Evolutionary conservation across 2,113 vertebrate species (phyloP).

Genomic region (Plecotus auritus): DNA sequence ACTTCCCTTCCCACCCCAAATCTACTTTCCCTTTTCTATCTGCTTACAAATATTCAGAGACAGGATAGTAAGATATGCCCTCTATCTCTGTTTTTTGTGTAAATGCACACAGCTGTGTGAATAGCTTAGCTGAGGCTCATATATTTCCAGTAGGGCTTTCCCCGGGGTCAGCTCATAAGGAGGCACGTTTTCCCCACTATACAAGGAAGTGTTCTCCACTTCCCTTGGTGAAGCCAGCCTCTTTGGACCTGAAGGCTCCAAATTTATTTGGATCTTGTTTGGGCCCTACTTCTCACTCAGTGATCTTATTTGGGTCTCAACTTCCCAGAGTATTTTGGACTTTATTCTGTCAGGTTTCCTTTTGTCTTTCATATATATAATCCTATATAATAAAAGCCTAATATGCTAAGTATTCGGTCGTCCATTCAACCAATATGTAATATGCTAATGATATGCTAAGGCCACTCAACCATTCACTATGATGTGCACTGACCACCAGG

Average conservation of each 20-base stretch:
- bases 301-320: background rate
- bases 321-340: background rate
- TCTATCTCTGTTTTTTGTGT: background rate
- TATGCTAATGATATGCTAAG: too few species aligned
- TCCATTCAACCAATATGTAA: too few species aligned
- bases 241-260: background rate
- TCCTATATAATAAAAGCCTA: too few species aligned
- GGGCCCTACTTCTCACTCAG: background rate
- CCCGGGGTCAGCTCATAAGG: background rate
- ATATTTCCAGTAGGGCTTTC: too few species aligned
- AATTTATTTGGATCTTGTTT: background rate
- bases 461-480: too few species aligned
- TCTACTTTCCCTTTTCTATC: background rate
- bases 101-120: background rate
- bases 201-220: background rate
- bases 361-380: too few species aligned
- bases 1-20: background rate
- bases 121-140: background rate
- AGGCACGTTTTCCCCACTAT: rapidly evolving
- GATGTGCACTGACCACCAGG: too few species aligned
- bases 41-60: background rate
- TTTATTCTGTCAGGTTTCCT: background rate
- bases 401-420: too few species aligned
- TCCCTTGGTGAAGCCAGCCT: rapidly evolving
- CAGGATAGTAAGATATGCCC: background rate